A percentile compares a stretch with the other conserved stretches of the same genome.
These are phyloP conservation scores for Varecia variegata DNA, from an alignment of 2,797 vertebrate genomes.

Conservation along the genomic window DNA sequence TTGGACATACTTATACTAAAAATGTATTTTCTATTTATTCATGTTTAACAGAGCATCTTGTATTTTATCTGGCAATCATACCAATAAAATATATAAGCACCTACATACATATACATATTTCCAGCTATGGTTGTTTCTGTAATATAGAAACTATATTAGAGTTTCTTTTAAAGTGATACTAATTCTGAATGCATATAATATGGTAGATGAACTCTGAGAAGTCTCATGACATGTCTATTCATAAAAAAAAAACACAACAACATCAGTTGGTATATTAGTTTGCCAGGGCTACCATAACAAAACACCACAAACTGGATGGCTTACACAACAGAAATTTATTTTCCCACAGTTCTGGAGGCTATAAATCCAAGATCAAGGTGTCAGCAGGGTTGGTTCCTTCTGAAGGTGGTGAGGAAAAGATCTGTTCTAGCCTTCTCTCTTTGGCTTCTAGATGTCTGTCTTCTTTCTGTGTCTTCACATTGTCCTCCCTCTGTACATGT, in stretches of 20 bases:
- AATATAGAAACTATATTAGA: not conserved
- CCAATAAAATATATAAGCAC: not conserved
- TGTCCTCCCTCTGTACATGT: accelerated
- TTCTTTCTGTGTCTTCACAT: not conserved
- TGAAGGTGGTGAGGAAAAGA: accelerated
- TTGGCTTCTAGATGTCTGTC: accelerated
- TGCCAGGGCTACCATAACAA: not conserved
- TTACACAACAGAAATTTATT: not conserved
- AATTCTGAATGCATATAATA: not conserved
- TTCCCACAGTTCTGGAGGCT: not conserved
- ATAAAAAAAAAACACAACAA: not conserved
- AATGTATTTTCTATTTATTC: not conserved
- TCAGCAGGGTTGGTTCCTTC: not conserved
- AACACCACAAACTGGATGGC: not conserved
- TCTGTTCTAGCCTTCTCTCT: not conserved
- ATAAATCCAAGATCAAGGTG: not conserved
- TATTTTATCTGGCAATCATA: not conserved
- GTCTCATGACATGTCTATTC: not conserved
- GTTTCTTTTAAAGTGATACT: not conserved
- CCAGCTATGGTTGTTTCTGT: not conserved
- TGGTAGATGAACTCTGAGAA: not conserved
- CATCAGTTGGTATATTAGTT: not conserved
- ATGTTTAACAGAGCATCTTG: not conserved
- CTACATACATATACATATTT: not conserved
- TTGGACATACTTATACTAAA: not conserved